phyloP scores from a whole-genome alignment of 2,113 vertebrate genomes.

The Sitta europaea region DNA sequence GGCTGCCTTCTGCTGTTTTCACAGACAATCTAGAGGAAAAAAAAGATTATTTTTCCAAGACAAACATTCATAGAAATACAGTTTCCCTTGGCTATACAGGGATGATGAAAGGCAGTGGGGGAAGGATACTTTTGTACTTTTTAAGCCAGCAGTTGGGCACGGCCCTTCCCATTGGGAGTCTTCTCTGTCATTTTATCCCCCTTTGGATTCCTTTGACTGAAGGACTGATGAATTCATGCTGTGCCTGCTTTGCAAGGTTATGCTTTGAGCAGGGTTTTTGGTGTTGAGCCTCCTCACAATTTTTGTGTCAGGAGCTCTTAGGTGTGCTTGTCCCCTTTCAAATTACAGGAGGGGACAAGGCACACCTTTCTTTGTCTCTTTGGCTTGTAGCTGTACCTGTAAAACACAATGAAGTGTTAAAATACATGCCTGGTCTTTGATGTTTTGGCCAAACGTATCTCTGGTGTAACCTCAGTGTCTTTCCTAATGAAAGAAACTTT shows the following conservation, averaged over 20 bases:
- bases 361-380: background rate
- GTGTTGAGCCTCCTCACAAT: background rate
- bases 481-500: background rate
- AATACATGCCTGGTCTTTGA: background rate
- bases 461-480: background rate
- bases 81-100: background rate
- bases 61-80: background rate
- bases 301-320: background rate
- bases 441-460: background rate
- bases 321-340: background rate
- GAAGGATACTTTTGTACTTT: background rate
- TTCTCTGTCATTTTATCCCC: background rate
- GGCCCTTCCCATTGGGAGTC: background rate
- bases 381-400: background rate
- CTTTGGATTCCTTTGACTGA: background rate
- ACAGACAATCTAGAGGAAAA: background rate
- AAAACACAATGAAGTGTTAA: background rate
- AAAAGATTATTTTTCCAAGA: background rate
- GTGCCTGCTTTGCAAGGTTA: background rate
- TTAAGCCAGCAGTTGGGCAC: background rate
- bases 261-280: background rate
- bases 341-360: background rate
- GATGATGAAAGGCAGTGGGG: background rate
- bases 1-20: background rate
- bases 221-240: background rate